phyloP scores from a whole-genome alignment of 2,113 vertebrate species.

The Acinonyx jubatus region DNA sequence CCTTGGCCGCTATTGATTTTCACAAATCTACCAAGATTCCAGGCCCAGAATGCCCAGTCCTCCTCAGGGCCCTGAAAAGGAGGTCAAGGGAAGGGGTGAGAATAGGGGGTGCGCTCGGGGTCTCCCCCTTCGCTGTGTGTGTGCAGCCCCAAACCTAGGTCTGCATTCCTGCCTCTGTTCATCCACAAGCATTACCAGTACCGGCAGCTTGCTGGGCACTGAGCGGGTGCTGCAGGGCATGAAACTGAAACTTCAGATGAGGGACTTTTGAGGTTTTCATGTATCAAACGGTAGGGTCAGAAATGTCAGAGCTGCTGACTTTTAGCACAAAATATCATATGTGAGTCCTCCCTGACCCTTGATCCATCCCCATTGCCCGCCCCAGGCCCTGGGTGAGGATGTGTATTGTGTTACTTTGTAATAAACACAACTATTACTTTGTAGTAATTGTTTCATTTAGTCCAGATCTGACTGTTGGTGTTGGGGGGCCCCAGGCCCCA shows the following conservation, averaged over 20 bases:
- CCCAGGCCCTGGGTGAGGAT: background rate
- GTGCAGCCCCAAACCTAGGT: background rate
- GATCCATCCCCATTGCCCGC: background rate
- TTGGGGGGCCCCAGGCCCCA: background rate
- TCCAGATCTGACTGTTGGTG: background rate
- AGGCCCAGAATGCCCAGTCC: background rate
- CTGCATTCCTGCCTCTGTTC: background rate
- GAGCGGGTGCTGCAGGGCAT: background rate
- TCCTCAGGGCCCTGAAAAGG: background rate
- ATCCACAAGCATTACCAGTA: background rate
- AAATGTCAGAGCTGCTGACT: background rate
- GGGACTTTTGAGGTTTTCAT: background rate
- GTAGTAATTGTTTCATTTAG: background rate
- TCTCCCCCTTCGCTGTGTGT: background rate
- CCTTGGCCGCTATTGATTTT: background rate
- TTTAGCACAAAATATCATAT: background rate
- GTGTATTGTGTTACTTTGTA: background rate
- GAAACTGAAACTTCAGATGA: background rate
- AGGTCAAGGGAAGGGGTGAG: background rate
- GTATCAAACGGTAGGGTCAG: background rate
- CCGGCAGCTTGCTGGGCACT: background rate
- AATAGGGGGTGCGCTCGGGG: background rate
- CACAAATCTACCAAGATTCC: constrained; percentile 22
- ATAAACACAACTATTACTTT: background rate
- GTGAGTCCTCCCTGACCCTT: background rate